Evolutionary conservation across 2,113 vertebrate species (phyloP), one percentile per base, ranked within the genome.

Genomic region (Solea senegalensis): DNA sequence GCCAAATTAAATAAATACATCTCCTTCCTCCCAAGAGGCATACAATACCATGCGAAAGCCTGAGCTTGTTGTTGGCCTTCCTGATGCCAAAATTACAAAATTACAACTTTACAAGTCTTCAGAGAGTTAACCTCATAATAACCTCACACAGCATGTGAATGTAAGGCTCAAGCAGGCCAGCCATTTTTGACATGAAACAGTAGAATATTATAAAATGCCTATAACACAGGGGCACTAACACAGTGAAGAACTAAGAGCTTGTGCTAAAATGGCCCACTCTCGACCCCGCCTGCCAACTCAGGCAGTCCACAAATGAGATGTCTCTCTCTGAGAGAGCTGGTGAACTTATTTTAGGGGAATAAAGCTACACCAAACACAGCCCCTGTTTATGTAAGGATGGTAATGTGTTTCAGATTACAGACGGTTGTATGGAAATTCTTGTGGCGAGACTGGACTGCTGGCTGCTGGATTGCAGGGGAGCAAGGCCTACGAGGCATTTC

Each of bases 351-450:
- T 94, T 91, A 89, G 72, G 71, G 74, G 52, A 82, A 91, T 90
- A 87, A 72, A 72, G 85, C 92, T 82, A 56, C 87, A 85, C 89
- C 21, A 54, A 74, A 83, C 87, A 86, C 83, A 90, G 91, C 83
- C 85, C 86, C 84, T 92, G 92, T 94, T 95, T 95, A 92, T 93
- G 87, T 86, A 93, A 93, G 89, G 77, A 76, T 26, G 79, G 92
- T 90, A 95, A 95, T 94, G 92, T 95, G 95, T 94, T 95, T 96
- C 94, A 93, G 94, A 96, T 96, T 95, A 95, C 74, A 90, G 90
- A 86, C 88, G 93, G 91, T 94, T 92, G 90, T 92, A 95, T 93
- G 94, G 92, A 95, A 94, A 95, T 95, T 94, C 92, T 94, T 96
- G 95, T 85, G 95, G 95, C 72, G 74, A 94, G 93, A 91, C 93